Evolutionary conservation across 2,797 vertebrate species (phyloP), one percentile per base, ranked within the genome.

Genomic region (Synaphobranchus kaupii): DNA sequence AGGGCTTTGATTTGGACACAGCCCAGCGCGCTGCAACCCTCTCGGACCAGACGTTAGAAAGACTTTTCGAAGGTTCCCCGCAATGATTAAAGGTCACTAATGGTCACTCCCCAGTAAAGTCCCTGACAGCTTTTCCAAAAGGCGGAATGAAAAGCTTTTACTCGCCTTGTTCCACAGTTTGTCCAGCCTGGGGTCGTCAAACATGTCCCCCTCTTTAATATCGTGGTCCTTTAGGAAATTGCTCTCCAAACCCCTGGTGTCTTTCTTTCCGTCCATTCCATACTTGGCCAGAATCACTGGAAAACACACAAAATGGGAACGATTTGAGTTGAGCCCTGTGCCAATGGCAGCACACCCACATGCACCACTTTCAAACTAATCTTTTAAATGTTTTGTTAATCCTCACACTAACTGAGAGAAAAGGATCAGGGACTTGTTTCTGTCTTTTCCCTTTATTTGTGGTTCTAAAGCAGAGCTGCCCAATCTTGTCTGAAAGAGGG

Each of bases 131-230:
- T 80, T 20, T 22, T 3, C 76, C 44, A 4, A 80, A 47, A 48
- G 20, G 17, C 39, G 28, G 28, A 71, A 34, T 12, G 68, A 71
- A 39, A 34, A 68, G 50, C 9, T 6, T 78, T 85, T 25, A 60
- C 92, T 90, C 81, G 98, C 98, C 96, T 98, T 99, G 93, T 97
- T 99, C 98, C 98, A 99, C 80, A 99, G 93, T 91, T 99, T 99
- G 89, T 99, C 97, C 90, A 99, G 94, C 86, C 96, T 94, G 71
- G 98, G 98, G 90, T 99, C 98, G 1, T 97, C 97, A 88, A 99
- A 96, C 0, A 90, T 89, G 84, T 98, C 97, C 1, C 96, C 96
- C n/a, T 96, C 95, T 63, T 93, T 91, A 83, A 90, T 83, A 0
- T 96, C 97, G 4, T 96, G 95, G 89, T 97, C 95, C 90, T 96